Evolutionary conservation across 2,113 vertebrate genomes (phyloP).

Genomic region (Cyphomyrus plagiostoma): DNA sequence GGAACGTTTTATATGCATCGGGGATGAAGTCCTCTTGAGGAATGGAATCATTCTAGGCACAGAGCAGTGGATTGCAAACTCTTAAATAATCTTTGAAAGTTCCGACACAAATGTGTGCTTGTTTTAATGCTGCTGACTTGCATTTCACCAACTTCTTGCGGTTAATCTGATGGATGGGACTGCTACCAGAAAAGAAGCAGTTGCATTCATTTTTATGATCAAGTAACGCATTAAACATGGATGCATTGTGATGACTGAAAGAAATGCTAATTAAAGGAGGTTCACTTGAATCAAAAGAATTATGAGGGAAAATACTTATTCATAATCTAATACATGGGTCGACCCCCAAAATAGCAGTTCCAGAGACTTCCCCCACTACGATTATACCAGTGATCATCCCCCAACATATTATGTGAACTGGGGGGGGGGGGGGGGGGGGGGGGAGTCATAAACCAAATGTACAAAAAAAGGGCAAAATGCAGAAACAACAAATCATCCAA

Average conservation of each 20-base stretch:
- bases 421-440: not conserved
- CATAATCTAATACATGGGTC: not conserved
- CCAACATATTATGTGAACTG: not conserved
- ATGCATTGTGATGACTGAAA: not conserved
- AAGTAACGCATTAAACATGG: not conserved
- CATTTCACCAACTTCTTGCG: not conserved
- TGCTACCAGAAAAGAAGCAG: not conserved
- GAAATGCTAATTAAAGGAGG: not conserved
- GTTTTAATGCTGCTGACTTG: not conserved
- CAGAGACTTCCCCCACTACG: not conserved
- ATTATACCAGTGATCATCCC: not conserved
- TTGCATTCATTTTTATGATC: not conserved
- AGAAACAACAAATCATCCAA: too few species aligned
- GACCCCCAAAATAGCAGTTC: not conserved
- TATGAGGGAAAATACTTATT: not conserved
- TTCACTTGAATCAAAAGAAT: not conserved
- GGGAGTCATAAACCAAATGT: too few species aligned
- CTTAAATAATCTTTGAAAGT: conserved; percentile 1
- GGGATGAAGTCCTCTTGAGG: conserved; percentile 86
- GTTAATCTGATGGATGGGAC: not conserved
- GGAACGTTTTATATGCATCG: conserved; percentile 81
- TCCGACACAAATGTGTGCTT: not conserved
- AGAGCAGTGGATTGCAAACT: not conserved
- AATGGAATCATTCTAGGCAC: conserved; percentile 80
- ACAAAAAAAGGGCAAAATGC: too few species aligned